Evolutionary conservation across 1,140 invertebrate genomes (phyloP).

Genomic region (Penaeus vannamei): DNA sequence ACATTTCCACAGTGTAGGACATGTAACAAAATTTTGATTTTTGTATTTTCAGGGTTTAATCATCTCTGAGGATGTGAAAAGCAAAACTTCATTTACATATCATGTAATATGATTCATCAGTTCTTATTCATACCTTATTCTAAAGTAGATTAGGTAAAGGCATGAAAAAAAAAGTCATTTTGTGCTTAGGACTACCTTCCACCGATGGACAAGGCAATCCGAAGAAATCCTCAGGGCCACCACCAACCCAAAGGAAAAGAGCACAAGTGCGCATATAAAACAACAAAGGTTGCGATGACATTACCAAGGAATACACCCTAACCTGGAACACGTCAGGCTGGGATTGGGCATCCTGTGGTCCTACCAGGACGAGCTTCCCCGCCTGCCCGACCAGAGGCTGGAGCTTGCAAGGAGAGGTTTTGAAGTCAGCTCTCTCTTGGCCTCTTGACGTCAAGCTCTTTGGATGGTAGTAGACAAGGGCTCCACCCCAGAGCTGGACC

Average conservation of each 20-base stretch:
- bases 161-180: too few species aligned
- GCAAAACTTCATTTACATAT: too few species aligned
- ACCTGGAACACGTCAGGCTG: constrained; percentile 67
- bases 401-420: constrained; percentile 68
- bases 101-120: too few species aligned
- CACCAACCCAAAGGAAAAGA: background rate
- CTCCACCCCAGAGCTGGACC: constrained; percentile 67
- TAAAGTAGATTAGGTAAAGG: too few species aligned
- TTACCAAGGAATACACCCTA: constrained; percentile 48
- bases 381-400: constrained; percentile 57
- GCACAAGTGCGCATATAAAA: background rate
- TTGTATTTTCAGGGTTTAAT: too few species aligned
- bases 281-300: constrained; percentile 19
- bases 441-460: constrained; percentile 66
- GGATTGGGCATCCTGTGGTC: constrained; percentile 58
- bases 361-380: constrained; percentile 63
- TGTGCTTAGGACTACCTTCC: too few species aligned
- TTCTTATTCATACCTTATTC: too few species aligned
- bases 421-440: constrained; percentile 67
- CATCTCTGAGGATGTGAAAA: too few species aligned
- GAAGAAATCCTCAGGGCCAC: background rate
- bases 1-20: too few species aligned
- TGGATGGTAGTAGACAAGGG: constrained; percentile 67
- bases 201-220: background rate
- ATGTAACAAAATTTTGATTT: too few species aligned